These are phyloP conservation scores for Drosophila subsilvestris DNA, from an alignment of 2,888 invertebrate genomes.

Conservation along the genomic window DNA sequence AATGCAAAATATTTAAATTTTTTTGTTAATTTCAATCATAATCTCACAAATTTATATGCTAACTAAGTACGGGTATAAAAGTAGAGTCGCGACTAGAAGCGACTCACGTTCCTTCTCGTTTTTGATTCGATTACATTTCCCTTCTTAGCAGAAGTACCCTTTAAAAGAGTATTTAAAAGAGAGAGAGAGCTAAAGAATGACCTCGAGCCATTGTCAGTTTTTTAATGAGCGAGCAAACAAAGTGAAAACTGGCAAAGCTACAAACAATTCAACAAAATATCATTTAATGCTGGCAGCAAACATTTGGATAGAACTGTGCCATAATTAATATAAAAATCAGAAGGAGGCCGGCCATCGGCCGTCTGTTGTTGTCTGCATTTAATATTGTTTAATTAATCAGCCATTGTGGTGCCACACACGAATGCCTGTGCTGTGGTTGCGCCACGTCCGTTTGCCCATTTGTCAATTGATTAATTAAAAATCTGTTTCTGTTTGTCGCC, in stretches of 20 bases:
- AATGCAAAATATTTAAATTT: no score
- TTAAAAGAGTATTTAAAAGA: not conserved
- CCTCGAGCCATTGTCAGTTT: constrained; percentile 32
- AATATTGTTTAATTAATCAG: constrained; percentile 72
- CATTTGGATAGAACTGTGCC: constrained; percentile 35
- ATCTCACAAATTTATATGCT: no score
- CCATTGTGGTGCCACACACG: constrained; percentile 19
- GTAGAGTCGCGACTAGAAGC: no score
- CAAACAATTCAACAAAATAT: constrained; percentile 34
- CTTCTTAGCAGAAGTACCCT: not conserved
- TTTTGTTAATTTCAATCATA: no score
- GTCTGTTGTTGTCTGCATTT: constrained; percentile 36
- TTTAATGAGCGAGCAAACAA: constrained; percentile 67
- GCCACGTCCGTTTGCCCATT: constrained; percentile 22
- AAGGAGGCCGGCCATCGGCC: constrained; percentile 25
- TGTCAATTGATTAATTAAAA: constrained; percentile 72
- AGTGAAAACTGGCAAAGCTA: constrained; percentile 1
- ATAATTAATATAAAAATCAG: constrained; percentile 69
- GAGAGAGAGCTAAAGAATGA: not conserved
- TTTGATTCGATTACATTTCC: no score
- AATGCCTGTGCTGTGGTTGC: constrained; percentile 44
- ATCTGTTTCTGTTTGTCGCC: constrained; percentile 27
- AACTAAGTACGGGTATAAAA: no score
- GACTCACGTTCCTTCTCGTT: no score
- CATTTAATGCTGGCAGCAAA: constrained; percentile 48